phyloP scores from a whole-genome alignment of 2,888 invertebrate genomes.

The Tipula confusa region DNA sequence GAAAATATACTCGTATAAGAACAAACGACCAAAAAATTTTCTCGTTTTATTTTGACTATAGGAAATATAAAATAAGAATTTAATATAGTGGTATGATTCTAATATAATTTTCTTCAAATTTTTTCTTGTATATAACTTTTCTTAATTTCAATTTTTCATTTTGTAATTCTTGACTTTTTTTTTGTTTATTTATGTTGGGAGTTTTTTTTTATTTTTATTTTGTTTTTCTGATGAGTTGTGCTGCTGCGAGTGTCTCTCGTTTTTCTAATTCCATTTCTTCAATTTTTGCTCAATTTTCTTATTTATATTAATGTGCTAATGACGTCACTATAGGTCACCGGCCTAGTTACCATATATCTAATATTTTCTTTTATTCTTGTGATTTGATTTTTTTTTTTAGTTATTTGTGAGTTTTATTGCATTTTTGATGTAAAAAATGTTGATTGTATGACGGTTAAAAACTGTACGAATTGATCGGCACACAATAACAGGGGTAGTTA shows the following conservation, averaged over 20 bases:
- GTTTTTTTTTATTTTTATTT: not conserved
- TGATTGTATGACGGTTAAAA: not conserved
- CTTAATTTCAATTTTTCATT: slow-evolving; percentile 15
- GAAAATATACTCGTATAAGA: too few relatives aligned
- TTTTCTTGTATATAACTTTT: not conserved
- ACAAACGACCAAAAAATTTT: not conserved
- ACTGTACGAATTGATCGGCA: not conserved
- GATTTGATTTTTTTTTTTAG: not conserved
- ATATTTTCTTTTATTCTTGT: not conserved
- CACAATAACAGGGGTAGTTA: not conserved
- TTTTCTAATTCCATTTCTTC: not conserved
- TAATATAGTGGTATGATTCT: slow-evolving; percentile 16
- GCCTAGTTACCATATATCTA: slow-evolving; percentile 40
- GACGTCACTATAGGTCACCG: slow-evolving; percentile 51
- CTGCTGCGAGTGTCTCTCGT: not conserved
- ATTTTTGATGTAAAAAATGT: not conserved
- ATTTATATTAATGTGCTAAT: slow-evolving; percentile 36
- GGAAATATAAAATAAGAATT: not conserved
- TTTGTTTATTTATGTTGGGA: not conserved
- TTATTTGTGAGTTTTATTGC: not conserved
- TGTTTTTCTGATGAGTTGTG: not conserved
- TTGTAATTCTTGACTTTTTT: slow-evolving; percentile 21
- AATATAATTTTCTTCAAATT: slow-evolving; percentile 1
- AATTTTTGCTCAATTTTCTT: not conserved
- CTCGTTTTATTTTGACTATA: not conserved